A percentile compares a stretch with the other conserved stretches of the same genome.
phyloP scores from a whole-genome alignment of 2,113 vertebrate genomes.

The Cyanoliseus patagonus region DNA sequence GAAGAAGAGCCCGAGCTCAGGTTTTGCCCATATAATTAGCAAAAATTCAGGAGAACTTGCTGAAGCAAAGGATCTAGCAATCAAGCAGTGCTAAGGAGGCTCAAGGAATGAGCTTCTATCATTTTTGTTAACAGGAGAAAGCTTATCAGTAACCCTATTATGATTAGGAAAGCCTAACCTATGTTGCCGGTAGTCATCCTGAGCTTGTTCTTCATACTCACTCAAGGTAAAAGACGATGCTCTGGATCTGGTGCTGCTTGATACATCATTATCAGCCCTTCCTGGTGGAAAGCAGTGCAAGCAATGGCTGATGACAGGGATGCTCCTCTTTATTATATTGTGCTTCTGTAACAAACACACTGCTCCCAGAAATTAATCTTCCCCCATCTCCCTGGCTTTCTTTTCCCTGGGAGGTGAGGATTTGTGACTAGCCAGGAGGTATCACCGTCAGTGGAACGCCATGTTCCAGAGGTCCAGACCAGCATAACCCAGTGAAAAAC shows the following conservation, averaged over 20 bases:
- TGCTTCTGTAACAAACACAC: not conserved
- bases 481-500: not conserved
- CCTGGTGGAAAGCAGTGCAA: not conserved
- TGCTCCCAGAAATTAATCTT: not conserved
- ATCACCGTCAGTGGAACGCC: fast-evolving
- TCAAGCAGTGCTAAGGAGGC: not conserved
- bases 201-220: not conserved
- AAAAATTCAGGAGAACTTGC: not conserved
- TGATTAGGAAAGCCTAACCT: not conserved
- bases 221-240: not conserved
- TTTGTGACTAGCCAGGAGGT: not conserved
- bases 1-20: not conserved
- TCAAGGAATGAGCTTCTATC: not conserved
- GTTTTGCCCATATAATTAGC: not conserved
- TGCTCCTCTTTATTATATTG: not conserved
- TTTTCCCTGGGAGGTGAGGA: not conserved
- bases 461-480: not conserved
- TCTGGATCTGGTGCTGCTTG: not conserved
- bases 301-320: not conserved
- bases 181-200: not conserved
- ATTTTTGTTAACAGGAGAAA: not conserved
- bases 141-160: not conserved
- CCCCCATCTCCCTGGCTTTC: not conserved
- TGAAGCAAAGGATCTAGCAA: not conserved
- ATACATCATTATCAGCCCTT: not conserved